These are phyloP conservation scores for Pterocles burchelli DNA, from an alignment of 2,113 vertebrate genomes.

Conservation along the genomic window DNA sequence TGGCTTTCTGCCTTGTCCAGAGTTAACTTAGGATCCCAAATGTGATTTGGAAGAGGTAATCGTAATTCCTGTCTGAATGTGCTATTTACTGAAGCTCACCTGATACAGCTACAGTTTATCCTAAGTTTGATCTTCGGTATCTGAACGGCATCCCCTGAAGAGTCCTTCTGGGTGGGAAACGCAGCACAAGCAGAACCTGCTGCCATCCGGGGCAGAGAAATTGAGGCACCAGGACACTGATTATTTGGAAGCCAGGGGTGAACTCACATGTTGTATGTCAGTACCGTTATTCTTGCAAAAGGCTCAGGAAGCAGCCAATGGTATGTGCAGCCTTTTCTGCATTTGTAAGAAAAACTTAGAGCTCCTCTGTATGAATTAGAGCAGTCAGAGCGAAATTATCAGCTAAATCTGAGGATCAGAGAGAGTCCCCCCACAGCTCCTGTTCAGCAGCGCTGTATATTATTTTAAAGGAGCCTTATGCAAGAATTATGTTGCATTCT, in stretches of 20 bases:
- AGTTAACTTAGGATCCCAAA: not conserved
- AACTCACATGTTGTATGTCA: not conserved
- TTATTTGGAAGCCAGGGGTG: not conserved
- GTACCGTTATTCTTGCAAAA: not conserved
- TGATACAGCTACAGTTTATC: not conserved
- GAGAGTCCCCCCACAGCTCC: not conserved
- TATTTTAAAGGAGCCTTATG: conserved; percentile 45
- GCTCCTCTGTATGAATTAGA: not conserved
- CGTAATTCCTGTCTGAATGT: conserved; percentile 11
- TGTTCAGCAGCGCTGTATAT: conserved; percentile 22
- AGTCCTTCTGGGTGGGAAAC: not conserved
- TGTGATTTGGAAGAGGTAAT: conserved; percentile 5
- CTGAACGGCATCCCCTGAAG: not conserved
- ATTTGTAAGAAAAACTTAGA: not conserved
- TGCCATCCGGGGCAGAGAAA: not conserved
- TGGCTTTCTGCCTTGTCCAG: not conserved
- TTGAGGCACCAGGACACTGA: rapidly evolving
- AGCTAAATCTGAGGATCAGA: conserved; percentile 28
- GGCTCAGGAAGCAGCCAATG: not conserved
- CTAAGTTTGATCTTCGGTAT: not conserved
- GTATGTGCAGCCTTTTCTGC: not conserved
- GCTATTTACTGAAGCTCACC: not conserved
- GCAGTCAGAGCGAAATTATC: not conserved
- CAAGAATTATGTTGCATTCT: conserved; percentile 25
- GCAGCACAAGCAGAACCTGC: not conserved